phyloP scores from a whole-genome alignment of 2,888 invertebrate species.

The Cheiracanthium punctorium region DNA sequence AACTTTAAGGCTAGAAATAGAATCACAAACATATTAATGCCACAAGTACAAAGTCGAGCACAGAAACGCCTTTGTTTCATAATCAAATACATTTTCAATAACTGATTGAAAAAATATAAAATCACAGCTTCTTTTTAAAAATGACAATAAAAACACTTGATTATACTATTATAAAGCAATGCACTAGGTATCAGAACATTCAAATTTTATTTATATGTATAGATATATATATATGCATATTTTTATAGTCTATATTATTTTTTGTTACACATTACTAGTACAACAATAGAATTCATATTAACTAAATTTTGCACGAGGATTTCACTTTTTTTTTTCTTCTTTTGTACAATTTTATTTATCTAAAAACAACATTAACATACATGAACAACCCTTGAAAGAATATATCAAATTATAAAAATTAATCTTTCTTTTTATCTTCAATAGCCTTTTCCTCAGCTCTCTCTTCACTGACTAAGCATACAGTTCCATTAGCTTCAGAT shows the following conservation, averaged over 20 bases:
- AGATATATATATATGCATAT: too few species aligned
- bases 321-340: too few species aligned
- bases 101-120: neutral
- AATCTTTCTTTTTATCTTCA: constrained; percentile 25
- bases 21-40: neutral
- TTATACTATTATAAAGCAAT: neutral
- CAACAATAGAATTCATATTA: neutral
- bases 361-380: constrained; percentile 44
- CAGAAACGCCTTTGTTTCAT: too few species aligned
- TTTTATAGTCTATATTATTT: too few species aligned
- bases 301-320: neutral
- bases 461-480: constrained; percentile 22
- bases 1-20: too few species aligned
- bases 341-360: neutral
- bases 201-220: too few species aligned
- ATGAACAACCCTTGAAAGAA: constrained; percentile 60
- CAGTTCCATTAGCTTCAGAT: constrained; percentile 61
- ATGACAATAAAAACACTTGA: neutral
- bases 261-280: neutral
- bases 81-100: neutral
- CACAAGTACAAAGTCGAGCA: neutral
- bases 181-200: neutral
- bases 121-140: neutral
- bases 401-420: constrained; percentile 38
- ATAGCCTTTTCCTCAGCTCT: constrained; percentile 58